Conservation (phyloP, 2,888 invertebrate genomes). For the Apamea monoglypha region DNA sequence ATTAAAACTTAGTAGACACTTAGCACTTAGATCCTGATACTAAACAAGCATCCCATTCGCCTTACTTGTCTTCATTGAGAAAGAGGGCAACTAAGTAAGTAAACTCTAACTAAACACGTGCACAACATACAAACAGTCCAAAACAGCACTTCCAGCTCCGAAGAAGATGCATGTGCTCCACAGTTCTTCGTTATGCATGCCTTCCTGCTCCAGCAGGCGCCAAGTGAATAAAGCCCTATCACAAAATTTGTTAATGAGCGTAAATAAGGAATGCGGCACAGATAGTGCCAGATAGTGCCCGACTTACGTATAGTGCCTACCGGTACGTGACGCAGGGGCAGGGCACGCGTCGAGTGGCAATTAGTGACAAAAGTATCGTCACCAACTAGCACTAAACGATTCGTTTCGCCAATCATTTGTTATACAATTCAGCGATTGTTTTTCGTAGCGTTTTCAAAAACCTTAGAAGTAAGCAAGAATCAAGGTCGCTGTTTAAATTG, state of each 20-base stretch:
- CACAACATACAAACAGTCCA: not conserved
- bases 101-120: not conserved
- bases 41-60: no score
- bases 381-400: slow-evolving; percentile 6
- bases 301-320: slow-evolving; percentile 6
- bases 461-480: not conserved
- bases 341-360: slow-evolving; percentile 4
- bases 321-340: slow-evolving; percentile 13
- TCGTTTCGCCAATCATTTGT: not conserved
- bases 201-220: not conserved
- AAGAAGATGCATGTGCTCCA: not conserved
- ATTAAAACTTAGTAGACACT: not conserved
- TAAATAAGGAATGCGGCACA: slow-evolving; percentile 7
- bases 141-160: not conserved
- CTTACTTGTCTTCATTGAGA: not conserved
- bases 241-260: slow-evolving; percentile 33
- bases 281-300: slow-evolving; percentile 7
- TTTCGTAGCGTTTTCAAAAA: not conserved
- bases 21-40: not conserved
- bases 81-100: not conserved
- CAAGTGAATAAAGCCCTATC: slow-evolving; percentile 16
- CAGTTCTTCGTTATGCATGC: not conserved
- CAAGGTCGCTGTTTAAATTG: not conserved
- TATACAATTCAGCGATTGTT: not conserved
- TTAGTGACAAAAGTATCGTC: not conserved